phyloP scores from a whole-genome alignment of 2,113 vertebrate species.

The Bungarus multicinctus region DNA sequence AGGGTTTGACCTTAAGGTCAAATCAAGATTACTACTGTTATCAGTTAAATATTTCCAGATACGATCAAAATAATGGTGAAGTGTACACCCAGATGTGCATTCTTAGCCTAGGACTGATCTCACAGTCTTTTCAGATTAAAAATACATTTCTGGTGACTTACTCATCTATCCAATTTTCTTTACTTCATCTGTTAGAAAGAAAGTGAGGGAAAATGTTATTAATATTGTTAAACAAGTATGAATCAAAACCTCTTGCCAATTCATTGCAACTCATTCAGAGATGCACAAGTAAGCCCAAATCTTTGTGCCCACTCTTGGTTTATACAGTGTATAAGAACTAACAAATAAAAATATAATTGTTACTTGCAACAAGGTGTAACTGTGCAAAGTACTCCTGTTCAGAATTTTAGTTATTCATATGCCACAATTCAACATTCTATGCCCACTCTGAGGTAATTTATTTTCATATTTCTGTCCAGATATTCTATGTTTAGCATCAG shows the following conservation, averaged over 20 bases:
- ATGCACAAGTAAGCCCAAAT: not conserved
- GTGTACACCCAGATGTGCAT: no score
- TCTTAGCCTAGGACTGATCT: not conserved
- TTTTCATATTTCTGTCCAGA: not conserved
- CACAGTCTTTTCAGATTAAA: not conserved
- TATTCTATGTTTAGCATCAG: not conserved
- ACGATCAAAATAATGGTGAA: not conserved
- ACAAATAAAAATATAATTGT: not conserved
- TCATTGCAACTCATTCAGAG: not conserved
- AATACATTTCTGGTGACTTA: not conserved
- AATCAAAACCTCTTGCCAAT: not conserved
- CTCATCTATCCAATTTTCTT: not conserved
- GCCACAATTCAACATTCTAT: not conserved
- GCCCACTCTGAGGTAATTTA: not conserved
- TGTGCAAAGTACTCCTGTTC: not conserved
- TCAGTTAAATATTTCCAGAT: not conserved
- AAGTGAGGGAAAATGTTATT: not conserved
- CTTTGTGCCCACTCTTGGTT: not conserved
- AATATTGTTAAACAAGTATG: not conserved
- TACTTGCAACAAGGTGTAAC: not conserved
- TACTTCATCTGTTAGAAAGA: not conserved
- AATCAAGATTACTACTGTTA: not conserved
- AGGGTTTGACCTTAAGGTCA: not conserved
- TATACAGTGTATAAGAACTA: not conserved
- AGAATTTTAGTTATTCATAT: not conserved